These are phyloP conservation scores for Andrena praecox DNA, from an alignment of 2,888 invertebrate species.

Conservation along the genomic window DNA sequence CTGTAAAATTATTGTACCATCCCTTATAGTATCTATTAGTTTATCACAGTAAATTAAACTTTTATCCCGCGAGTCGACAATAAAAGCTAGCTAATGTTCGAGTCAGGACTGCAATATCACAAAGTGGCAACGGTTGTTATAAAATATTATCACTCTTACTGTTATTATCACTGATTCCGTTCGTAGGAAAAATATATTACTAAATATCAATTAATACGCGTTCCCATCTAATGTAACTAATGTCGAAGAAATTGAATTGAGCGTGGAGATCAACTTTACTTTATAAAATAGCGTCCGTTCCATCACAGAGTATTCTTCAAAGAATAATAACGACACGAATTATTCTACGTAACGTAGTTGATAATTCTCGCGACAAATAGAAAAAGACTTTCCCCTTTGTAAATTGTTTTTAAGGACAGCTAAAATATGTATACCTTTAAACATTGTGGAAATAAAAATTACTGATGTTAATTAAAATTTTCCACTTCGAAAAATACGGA, in stretches of 20 bases:
- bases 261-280: conserved; percentile 21
- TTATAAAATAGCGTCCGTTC: not conserved
- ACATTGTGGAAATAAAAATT: too few species aligned
- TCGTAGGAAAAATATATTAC: conserved; percentile 49
- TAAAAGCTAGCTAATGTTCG: conserved; percentile 38
- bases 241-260: conserved; percentile 11
- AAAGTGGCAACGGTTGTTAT: conserved; percentile 45
- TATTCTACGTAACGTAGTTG: too few species aligned
- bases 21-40: conserved; percentile 8
- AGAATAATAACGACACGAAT: too few species aligned
- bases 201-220: conserved; percentile 20
- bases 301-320: too few species aligned
- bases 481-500: not conserved
- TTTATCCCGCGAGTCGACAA: conserved; percentile 4
- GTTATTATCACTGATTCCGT: conserved; percentile 29
- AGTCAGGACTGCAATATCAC: conserved; percentile 59
- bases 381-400: too few species aligned
- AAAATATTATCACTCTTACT: conserved; percentile 55
- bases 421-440: too few species aligned
- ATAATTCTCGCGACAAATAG: too few species aligned
- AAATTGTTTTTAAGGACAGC: too few species aligned
- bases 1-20: conserved; percentile 17
- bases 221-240: conserved; percentile 12
- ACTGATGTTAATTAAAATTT: too few species aligned
- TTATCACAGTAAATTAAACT: conserved; percentile 55